Conservation (phyloP, 2,888 invertebrate genomes). For the Eudasyphora cyanicolor region DNA sequence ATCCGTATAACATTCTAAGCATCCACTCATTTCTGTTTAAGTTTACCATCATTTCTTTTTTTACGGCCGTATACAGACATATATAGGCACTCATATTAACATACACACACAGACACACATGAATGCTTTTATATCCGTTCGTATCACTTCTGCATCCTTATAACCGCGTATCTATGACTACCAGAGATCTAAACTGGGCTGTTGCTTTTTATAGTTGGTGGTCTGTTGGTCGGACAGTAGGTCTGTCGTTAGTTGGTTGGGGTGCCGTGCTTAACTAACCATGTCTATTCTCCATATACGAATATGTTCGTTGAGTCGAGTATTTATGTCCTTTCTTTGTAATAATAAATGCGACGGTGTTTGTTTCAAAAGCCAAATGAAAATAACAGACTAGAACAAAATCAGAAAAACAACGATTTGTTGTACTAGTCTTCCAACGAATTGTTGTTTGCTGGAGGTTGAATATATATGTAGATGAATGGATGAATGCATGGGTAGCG, state of each 20-base stretch:
- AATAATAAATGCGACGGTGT: background rate
- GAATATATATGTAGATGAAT: no score
- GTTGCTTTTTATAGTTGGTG: no score
- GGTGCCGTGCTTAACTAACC: background rate
- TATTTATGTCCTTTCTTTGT: slow-evolving; percentile 1
- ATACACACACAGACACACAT: no score
- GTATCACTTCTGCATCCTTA: background rate
- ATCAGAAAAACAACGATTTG: background rate
- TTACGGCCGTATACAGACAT: no score
- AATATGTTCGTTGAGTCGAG: background rate
- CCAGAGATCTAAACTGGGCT: background rate
- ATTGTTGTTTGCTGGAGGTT: no score
- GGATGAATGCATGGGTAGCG: background rate
- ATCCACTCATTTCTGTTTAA: slow-evolving; percentile 1
- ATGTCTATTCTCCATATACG: background rate
- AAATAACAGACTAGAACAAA: background rate
- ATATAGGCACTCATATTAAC: no score
- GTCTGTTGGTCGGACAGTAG: background rate
- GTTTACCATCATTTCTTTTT: background rate
- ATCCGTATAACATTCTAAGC: background rate
- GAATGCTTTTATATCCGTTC: background rate
- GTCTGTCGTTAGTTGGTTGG: background rate
- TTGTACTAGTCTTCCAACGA: background rate
- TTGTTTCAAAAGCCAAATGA: background rate
- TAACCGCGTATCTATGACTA: background rate